phyloP scores from a whole-genome alignment of 1,140 invertebrate species.

The Apolygus lucorum region DNA sequence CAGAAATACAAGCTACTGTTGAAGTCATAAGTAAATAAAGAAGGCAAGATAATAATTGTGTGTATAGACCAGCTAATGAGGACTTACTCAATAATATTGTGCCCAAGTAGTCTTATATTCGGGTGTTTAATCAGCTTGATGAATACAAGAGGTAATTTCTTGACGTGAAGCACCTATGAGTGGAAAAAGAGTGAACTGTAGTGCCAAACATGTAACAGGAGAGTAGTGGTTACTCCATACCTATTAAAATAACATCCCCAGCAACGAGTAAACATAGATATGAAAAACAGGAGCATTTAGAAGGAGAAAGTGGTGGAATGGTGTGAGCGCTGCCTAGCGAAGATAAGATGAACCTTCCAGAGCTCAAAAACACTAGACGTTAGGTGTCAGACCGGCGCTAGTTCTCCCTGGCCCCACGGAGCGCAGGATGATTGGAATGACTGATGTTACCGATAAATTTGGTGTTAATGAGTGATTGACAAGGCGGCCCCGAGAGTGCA shows the following conservation, averaged over 20 bases:
- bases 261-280: neutral
- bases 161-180: no score
- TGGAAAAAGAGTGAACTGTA: no score
- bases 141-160: neutral
- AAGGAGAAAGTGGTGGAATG: neutral
- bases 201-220: no score
- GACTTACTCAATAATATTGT: conserved; percentile 9
- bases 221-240: neutral
- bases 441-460: no score
- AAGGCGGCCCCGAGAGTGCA: no score
- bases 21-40: neutral
- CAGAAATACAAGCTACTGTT: neutral
- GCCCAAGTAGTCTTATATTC: conserved; percentile 10
- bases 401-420: no score
- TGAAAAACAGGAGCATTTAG: neutral
- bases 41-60: neutral
- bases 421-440: no score
- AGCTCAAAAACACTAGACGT: no score
- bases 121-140: neutral
- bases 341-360: no score
- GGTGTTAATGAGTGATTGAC: no score
- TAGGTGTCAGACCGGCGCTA: no score
- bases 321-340: neutral
- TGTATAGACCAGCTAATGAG: neutral
- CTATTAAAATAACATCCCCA: neutral